Evolutionary conservation across 1,140 invertebrate species (phyloP).

Genomic region (Planococcus citri): DNA sequence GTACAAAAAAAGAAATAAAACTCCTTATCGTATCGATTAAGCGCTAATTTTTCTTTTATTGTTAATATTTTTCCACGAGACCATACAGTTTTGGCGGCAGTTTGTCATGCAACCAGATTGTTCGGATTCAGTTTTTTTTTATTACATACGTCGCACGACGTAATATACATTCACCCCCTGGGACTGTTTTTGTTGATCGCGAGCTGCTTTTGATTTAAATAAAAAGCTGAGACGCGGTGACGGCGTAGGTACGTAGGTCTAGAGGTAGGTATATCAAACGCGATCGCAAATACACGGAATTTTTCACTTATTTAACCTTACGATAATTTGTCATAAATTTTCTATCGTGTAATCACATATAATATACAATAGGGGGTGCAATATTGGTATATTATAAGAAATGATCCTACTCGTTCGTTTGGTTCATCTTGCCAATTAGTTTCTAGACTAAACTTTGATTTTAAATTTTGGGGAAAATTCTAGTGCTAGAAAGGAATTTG

Average conservation of each 20-base stretch:
- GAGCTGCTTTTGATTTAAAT: background rate
- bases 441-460: too few relatives aligned
- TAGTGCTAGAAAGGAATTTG: too few relatives aligned
- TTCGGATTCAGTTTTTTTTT: background rate
- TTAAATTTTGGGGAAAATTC: too few relatives aligned
- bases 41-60: conserved; percentile 4
- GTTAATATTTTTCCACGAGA: conserved; percentile 2
- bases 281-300: background rate
- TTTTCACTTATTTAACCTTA: background rate
- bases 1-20: background rate
- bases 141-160: background rate
- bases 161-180: too few relatives aligned
- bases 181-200: too few relatives aligned
- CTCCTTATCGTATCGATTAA: background rate
- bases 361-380: too few relatives aligned
- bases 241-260: too few relatives aligned
- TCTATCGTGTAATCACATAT: background rate
- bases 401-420: too few relatives aligned
- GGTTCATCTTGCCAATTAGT: too few relatives aligned
- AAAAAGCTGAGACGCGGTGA: background rate
- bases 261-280: background rate
- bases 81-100: background rate
- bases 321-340: background rate
- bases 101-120: conserved; percentile 6
- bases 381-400: too few relatives aligned